A percentile compares a stretch with the other conserved stretches of the same genome.
Evolutionary conservation across 2,113 vertebrate species (phyloP).

Genomic region (Manacus vitellinus): DNA sequence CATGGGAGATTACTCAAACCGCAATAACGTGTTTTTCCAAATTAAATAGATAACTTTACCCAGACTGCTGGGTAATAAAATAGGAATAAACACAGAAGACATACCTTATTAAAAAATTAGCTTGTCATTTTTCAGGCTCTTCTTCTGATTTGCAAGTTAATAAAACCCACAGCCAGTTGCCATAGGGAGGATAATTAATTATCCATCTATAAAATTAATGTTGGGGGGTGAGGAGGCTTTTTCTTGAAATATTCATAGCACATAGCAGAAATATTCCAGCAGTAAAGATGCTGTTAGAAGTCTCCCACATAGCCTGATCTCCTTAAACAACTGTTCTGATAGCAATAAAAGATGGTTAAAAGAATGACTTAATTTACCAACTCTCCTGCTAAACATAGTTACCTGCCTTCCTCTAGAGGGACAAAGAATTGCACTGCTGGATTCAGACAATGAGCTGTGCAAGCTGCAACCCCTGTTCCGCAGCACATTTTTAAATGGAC

Average conservation of each 20-base stretch:
- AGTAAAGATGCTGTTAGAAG: not conserved
- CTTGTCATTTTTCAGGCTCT: slow-evolving; percentile 48
- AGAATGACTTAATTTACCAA: not conserved
- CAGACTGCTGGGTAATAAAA: slow-evolving; percentile 49
- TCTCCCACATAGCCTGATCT: not conserved
- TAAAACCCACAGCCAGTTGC: slow-evolving; percentile 52
- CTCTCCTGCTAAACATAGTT: not conserved
- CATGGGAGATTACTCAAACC: slow-evolving; percentile 37
- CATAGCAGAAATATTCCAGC: not conserved
- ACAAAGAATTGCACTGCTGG: fast-evolving
- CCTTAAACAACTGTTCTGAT: not conserved
- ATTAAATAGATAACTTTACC: slow-evolving; percentile 52
- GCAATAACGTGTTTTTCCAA: slow-evolving; percentile 27
- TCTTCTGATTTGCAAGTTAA: slow-evolving; percentile 71
- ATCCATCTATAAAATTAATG: slow-evolving; percentile 53
- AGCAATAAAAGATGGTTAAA: not conserved
- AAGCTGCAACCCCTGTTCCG: not conserved
- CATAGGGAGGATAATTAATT: slow-evolving; percentile 65
- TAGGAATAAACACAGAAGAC: not conserved
- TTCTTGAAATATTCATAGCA: not conserved
- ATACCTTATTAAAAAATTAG: slow-evolving; percentile 62
- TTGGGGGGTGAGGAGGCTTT: not conserved
- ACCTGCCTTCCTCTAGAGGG: not conserved
- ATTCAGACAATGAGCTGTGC: not conserved
- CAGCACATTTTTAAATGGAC: not conserved